phyloP scores from a whole-genome alignment of 2,113 vertebrate species.

The Mormoops blainvillei region DNA sequence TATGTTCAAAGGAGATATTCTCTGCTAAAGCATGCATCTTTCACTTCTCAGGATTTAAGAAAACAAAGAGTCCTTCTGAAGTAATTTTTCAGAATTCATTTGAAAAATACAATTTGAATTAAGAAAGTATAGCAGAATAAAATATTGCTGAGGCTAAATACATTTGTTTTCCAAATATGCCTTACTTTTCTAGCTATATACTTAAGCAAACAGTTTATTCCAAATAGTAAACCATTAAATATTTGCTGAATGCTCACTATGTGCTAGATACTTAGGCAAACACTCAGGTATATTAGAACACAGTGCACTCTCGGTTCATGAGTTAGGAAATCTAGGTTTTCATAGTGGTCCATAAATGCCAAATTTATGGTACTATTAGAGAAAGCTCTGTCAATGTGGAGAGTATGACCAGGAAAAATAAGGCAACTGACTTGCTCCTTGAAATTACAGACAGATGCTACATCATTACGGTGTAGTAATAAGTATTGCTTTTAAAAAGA shows the following conservation, averaged over 20 bases:
- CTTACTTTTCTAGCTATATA: neutral
- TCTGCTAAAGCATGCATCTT: neutral
- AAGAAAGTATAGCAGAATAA: neutral
- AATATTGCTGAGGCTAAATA: neutral
- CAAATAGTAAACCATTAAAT: neutral
- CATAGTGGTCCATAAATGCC: neutral
- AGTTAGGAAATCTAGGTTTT: neutral
- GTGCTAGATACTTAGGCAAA: neutral
- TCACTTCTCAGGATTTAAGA: neutral
- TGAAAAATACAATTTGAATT: neutral
- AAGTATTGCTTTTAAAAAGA: slow-evolving; percentile 44
- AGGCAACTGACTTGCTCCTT: slow-evolving; percentile 20
- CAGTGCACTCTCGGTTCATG: neutral
- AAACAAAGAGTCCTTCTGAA: neutral
- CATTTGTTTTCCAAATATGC: neutral
- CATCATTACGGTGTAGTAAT: neutral
- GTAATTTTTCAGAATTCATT: neutral
- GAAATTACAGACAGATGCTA: neutral
- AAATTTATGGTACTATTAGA: neutral
- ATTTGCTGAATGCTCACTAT: neutral
- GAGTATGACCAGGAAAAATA: neutral
- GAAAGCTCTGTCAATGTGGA: accelerated
- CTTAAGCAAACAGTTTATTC: neutral
- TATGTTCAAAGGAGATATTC: neutral
- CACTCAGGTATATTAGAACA: neutral